Conservation (phyloP, 2,888 invertebrate genomes). For the Nycteola revayana region DNA sequence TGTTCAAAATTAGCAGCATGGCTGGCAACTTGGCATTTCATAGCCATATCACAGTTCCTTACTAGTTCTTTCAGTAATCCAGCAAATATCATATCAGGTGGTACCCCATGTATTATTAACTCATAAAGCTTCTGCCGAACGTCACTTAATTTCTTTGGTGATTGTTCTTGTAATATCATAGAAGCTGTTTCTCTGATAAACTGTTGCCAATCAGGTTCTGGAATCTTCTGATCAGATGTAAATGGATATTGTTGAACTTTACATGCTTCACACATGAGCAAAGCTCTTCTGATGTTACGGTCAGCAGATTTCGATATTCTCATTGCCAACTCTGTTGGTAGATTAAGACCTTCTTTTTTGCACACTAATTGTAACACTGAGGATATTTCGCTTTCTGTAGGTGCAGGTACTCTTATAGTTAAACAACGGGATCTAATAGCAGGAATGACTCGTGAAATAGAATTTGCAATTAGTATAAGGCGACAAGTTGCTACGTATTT, state of each 20-base stretch:
- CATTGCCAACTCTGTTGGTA: conserved; percentile 89
- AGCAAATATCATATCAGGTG: conserved; percentile 95
- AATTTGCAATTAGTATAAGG: conserved; percentile 95
- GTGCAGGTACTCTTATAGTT: conserved; percentile 95
- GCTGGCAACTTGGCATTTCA: conserved; percentile 92
- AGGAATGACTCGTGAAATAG: conserved; percentile 97
- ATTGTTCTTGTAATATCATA: conserved; percentile 93
- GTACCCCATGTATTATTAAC: conserved; percentile 95
- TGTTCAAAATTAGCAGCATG: conserved; percentile 96
- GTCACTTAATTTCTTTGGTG: conserved; percentile 90
- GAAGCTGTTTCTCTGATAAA: conserved; percentile 93
- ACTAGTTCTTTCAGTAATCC: conserved; percentile 92
- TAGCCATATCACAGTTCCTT: conserved; percentile 93
- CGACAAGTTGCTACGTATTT: conserved; percentile 98
- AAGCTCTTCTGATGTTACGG: conserved; percentile 94
- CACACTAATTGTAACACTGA: conserved; percentile 85
- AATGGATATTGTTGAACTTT: conserved; percentile 96
- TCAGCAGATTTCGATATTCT: conserved; percentile 90
- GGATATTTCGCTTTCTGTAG: conserved; percentile 88
- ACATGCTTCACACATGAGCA: conserved; percentile 96
- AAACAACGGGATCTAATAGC: conserved; percentile 98
- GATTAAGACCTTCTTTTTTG: conserved; percentile 89
- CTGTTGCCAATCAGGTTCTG: conserved; percentile 96
- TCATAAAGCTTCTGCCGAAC: conserved; percentile 96
- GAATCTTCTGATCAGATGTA: conserved; percentile 88